phyloP scores from a whole-genome alignment of 1,140 invertebrate genomes.

The Hycleus phaleratus region DNA sequence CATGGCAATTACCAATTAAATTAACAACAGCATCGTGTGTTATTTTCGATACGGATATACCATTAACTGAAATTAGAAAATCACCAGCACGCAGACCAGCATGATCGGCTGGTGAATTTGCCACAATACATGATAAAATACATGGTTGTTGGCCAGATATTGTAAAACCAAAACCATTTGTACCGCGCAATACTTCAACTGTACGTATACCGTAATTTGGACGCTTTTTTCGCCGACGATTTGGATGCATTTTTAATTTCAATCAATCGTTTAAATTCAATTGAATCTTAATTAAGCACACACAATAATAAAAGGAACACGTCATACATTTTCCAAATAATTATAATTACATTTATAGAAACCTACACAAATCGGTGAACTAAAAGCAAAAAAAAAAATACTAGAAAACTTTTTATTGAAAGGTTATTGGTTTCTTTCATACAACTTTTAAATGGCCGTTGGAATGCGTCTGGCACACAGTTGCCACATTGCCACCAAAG shows the following conservation, averaged over 20 bases:
- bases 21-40: slow-evolving; percentile 89
- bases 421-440: slow-evolving; percentile 6
- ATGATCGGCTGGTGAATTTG: slow-evolving; percentile 72
- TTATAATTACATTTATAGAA: too few relatives aligned
- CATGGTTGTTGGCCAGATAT: slow-evolving; percentile 91
- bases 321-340: slow-evolving; percentile 4
- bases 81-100: slow-evolving; percentile 85
- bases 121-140: slow-evolving; percentile 79
- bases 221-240: slow-evolving; percentile 68
- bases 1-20: slow-evolving; percentile 77
- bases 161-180: slow-evolving; percentile 85
- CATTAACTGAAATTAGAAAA: slow-evolving; percentile 86
- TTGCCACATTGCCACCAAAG: too few relatives aligned
- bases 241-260: slow-evolving; percentile 51
- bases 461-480: slow-evolving; percentile 4
- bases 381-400: too few relatives aligned
- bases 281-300: too few relatives aligned
- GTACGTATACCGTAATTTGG: slow-evolving; percentile 73
- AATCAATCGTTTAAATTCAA: neutral
- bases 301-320: neutral
- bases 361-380: too few relatives aligned
- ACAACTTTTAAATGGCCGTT: slow-evolving; percentile 22
- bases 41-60: slow-evolving; percentile 76
- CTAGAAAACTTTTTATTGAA: neutral
- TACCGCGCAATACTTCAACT: slow-evolving; percentile 75